Evolutionary conservation across 2,888 invertebrate genomes (phyloP).

Genomic region (Himalopsyche japonica): DNA sequence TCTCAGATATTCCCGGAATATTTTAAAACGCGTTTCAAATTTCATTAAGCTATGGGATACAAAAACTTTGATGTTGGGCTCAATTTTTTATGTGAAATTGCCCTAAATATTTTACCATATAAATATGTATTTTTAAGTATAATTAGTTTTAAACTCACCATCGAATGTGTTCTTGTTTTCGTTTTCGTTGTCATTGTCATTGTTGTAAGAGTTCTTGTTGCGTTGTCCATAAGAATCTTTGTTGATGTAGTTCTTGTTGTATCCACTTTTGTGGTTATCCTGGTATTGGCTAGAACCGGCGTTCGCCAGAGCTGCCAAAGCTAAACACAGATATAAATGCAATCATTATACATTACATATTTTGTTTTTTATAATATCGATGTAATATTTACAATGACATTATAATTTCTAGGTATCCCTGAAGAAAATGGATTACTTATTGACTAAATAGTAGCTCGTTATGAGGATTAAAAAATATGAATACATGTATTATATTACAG

Average conservation of each 20-base stretch:
- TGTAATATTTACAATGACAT: too few species aligned
- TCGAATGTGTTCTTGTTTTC: neutral
- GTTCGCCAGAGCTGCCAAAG: neutral
- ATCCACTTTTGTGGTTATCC: neutral
- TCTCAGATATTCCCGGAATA: too few species aligned
- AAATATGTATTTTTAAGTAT: neutral
- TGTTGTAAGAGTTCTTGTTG: neutral
- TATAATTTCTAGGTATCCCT: too few species aligned
- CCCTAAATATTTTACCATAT: neutral
- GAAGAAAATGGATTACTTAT: too few species aligned
- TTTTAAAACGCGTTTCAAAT: too few species aligned
- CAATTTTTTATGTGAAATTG: too few species aligned
- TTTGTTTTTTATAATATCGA: too few species aligned
- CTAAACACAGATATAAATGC: neutral
- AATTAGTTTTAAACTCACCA: neutral
- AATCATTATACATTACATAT: neutral
- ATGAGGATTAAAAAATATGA: too few species aligned
- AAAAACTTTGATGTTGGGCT: too few species aligned
- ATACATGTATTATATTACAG: too few species aligned
- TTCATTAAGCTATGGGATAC: neutral
- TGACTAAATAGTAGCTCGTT: too few species aligned
- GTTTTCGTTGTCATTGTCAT: neutral
- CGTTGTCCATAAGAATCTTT: neutral
- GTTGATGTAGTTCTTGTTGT: neutral
- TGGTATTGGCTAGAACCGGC: neutral